Evolutionary conservation across 1,140 invertebrate species (phyloP).

Genomic region (Pygmarrhopalites habei): DNA sequence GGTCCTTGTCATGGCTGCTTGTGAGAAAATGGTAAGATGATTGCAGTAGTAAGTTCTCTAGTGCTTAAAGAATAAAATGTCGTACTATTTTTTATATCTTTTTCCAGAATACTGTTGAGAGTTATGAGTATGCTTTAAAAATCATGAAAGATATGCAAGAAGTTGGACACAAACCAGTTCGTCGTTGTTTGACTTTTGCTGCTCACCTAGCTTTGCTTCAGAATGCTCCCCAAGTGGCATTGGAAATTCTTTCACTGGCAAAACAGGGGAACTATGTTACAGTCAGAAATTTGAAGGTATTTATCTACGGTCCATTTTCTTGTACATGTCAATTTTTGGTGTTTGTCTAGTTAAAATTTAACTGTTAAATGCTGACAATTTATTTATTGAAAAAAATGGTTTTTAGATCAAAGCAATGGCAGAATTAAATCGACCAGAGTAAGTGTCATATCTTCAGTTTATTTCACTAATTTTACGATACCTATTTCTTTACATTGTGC

Average conservation of each 20-base stretch:
- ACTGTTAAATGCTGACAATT: background rate
- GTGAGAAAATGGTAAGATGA: conserved; percentile 71
- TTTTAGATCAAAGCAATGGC: conserved; percentile 53
- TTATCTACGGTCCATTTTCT: conserved; percentile 17
- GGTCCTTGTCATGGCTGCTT: conserved; percentile 58
- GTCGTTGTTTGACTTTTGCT: conserved; percentile 56
- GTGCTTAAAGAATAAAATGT: background rate
- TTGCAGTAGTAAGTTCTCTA: conserved; percentile 27
- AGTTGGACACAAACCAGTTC: conserved; percentile 50
- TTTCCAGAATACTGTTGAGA: conserved; percentile 59
- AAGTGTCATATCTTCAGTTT: too few species aligned
- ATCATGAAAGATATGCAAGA: conserved; percentile 53
- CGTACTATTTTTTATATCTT: background rate
- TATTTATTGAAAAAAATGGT: too few species aligned
- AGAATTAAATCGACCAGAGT: conserved; percentile 54
- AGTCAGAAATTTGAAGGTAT: conserved; percentile 59
- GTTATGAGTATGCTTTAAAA: conserved; percentile 56
- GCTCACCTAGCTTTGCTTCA: conserved; percentile 60
- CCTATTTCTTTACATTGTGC: too few species aligned
- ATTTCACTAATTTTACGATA: too few species aligned
- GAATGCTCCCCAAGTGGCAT: conserved; percentile 55
- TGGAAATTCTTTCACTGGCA: conserved; percentile 55
- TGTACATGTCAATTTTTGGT: background rate
- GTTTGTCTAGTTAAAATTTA: background rate
- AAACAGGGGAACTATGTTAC: conserved; percentile 56